These are phyloP conservation scores for Macaria liturata DNA, from an alignment of 2,888 invertebrate genomes.

Conservation along the genomic window DNA sequence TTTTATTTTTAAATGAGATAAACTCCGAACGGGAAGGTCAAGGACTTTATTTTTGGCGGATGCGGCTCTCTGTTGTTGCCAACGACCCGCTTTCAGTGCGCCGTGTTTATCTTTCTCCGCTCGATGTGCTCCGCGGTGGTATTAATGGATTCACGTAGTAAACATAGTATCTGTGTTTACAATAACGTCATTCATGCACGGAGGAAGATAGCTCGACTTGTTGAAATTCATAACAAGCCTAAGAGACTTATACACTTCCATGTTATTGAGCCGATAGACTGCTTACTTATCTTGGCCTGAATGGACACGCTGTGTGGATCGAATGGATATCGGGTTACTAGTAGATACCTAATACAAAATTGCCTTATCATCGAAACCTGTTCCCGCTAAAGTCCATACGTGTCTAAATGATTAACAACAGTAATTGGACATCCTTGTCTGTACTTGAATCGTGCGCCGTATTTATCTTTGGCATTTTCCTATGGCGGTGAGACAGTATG, in stretches of 20 bases:
- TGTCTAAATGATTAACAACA: constrained; percentile 50
- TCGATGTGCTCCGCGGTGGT: constrained; percentile 42
- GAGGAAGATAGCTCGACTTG: constrained; percentile 9
- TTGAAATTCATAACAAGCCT: constrained; percentile 20
- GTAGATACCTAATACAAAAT: constrained; percentile 7
- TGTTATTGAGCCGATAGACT: neutral
- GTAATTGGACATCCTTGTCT: constrained; percentile 49
- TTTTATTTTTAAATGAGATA: constrained; percentile 74
- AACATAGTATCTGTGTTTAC: constrained; percentile 44
- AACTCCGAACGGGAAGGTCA: constrained; percentile 72
- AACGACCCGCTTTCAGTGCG: constrained; percentile 58
- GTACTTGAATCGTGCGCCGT: constrained; percentile 42
- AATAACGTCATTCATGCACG: constrained; percentile 39
- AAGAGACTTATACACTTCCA: too few relatives aligned
- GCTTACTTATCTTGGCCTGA: neutral
- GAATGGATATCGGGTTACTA: constrained; percentile 8
- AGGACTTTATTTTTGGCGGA: constrained; percentile 78
- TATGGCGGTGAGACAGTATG: constrained; percentile 40
- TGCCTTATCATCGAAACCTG: constrained; percentile 30
- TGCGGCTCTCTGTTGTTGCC: constrained; percentile 60
- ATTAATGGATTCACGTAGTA: constrained; percentile 54
- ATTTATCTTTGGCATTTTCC: constrained; percentile 59
- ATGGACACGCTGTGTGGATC: constrained; percentile 4
- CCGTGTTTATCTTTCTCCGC: constrained; percentile 50
- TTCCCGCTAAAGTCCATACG: constrained; percentile 36